These are phyloP conservation scores for Poeciliopsis prolifica DNA, from an alignment of 2,113 vertebrate genomes.

Conservation along the genomic window DNA sequence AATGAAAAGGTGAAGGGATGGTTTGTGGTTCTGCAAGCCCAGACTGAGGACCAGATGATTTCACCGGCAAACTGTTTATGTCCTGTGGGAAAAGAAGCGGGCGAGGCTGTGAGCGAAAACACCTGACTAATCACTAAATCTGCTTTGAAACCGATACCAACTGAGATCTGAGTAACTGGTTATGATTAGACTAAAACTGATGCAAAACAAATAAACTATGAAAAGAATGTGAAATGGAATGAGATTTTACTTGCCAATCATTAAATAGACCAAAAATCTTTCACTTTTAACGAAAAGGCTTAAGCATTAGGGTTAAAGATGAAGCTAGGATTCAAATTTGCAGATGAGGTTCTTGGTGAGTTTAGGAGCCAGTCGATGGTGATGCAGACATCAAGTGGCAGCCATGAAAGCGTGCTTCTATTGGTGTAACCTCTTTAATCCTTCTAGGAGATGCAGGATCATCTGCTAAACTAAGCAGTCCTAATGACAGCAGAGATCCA, in stretches of 20 bases:
- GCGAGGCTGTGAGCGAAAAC: slow-evolving; percentile 31
- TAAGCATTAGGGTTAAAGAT: slow-evolving; percentile 25
- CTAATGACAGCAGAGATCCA: slow-evolving; percentile 33
- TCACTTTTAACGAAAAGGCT: background rate
- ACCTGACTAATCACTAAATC: slow-evolving; percentile 66
- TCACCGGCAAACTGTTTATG: slow-evolving; percentile 52
- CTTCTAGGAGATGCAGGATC: slow-evolving; percentile 50
- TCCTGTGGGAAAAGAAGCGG: slow-evolving; percentile 18
- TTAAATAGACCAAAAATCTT: background rate
- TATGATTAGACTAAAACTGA: background rate
- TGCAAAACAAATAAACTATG: slow-evolving; percentile 13
- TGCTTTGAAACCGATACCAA: slow-evolving; percentile 58
- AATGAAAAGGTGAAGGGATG: slow-evolving; percentile 28
- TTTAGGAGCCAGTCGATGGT: background rate
- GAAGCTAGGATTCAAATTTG: background rate
- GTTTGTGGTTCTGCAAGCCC: slow-evolving; percentile 34
- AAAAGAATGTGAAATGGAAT: slow-evolving; percentile 30
- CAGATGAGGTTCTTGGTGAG: background rate
- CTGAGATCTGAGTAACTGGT: slow-evolving; percentile 10
- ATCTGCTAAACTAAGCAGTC: slow-evolving; percentile 62
- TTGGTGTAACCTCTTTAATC: slow-evolving; percentile 50
- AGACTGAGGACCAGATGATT: slow-evolving; percentile 78
- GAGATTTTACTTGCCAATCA: slow-evolving; percentile 22
- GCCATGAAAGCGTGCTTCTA: slow-evolving; percentile 9
- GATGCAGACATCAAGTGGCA: slow-evolving; percentile 11